These are phyloP conservation scores for Sebastes hubbsi DNA, from an alignment of 2,797 vertebrate species.

Conservation along the genomic window DNA sequence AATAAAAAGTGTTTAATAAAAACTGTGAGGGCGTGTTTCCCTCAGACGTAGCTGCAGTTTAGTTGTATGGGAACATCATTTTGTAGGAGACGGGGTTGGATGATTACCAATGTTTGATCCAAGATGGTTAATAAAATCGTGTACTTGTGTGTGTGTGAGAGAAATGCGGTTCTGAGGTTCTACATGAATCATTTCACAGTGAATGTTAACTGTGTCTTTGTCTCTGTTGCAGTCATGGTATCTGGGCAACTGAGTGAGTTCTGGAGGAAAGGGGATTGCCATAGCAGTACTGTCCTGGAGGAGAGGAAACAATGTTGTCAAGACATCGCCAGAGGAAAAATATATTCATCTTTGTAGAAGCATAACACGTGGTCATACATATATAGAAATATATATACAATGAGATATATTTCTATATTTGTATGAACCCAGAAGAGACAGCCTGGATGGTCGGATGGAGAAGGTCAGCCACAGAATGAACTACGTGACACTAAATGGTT, in stretches of 20 bases:
- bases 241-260: conserved; percentile 88
- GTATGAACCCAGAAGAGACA: conserved; percentile 59
- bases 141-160: background rate
- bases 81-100: too few species aligned
- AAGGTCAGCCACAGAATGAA: conserved; percentile 44
- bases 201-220: conserved; percentile 20
- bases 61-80: too few species aligned
- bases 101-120: background rate
- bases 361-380: conserved; percentile 18
- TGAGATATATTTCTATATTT: conserved; percentile 70
- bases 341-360: conserved; percentile 66
- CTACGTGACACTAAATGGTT: conserved; percentile 44
- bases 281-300: conserved; percentile 51
- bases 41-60: too few species aligned
- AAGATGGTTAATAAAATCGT: background rate
- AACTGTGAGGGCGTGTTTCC: too few species aligned
- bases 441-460: conserved; percentile 36
- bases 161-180: background rate
- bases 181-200: background rate
- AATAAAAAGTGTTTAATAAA: too few species aligned
- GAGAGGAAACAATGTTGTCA: conserved; percentile 53
- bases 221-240: conserved; percentile 93
- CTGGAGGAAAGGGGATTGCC: conserved; percentile 39
- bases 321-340: conserved; percentile 71
- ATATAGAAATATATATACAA: conserved; percentile 53